Base-by-base conservation (phyloP, 2,797 vertebrate species). In the Accipiter fasciatus region DNA sequence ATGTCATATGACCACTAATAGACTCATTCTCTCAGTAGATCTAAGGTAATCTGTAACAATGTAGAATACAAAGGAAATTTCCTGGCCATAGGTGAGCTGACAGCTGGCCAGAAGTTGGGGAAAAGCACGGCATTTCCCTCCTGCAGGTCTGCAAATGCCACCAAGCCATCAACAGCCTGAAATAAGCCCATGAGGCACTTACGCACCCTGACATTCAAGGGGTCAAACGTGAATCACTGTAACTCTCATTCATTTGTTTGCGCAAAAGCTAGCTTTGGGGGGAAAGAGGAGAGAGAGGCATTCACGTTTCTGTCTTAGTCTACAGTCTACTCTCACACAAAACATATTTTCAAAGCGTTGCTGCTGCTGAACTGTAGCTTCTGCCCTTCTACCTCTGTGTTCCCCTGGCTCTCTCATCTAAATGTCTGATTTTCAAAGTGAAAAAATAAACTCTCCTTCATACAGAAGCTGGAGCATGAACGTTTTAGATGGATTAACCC, bases 161-260 rank as follows among this genome's bases (percentile, higher is more conserved):
- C 29, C 59, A 64, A 47, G 9, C 26, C 29, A 2, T 33, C 62
- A 82, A 25, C 28, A 52, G 47, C n/a, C 19, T 70, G 55, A 66
- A 87, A 37, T 39, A 69, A 78, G 35, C 25, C n/a, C 59, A 33
- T 8, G 26, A 65, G 22, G 17, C 22, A 17, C 28, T n/a, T 20
- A 8, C 0, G 1, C 11, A 35, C 20, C 26, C 55, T 50, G 25
- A 46, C 18, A 29, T 50, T 77, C 72, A 42, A 22, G 8, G 20
- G 37, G 5, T 52, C 29, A 55, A 58, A 37, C 0, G 0, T 19
- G 21, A 71, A 35, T 59, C 61, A 37, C 39, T 46, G 13, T 13
- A 28, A n/a, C 7, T 13, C 1, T 46, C 47, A 29, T 29, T 42
- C 31, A 6, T 39, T 39, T 16, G 2, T 49, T 50, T 49, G 80